Percentiles rank a stretch among this genome's conserved stretches.
phyloP scores from a whole-genome alignment of 92 coral and sea anemone genomes.

The Bergia sp. region DNA sequence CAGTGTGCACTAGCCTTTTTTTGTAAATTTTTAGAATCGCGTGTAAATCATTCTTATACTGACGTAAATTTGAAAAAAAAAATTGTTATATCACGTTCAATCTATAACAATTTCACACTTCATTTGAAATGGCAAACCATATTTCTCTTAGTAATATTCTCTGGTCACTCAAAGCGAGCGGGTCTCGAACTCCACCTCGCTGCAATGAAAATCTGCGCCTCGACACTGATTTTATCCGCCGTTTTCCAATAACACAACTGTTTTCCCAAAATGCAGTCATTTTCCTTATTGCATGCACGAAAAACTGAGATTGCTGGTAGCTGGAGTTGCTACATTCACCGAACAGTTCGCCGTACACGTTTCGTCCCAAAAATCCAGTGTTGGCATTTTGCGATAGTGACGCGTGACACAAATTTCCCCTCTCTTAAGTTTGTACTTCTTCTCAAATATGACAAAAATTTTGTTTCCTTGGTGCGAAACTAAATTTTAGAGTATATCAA shows the following conservation, averaged over 20 bases:
- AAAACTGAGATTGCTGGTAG: not conserved
- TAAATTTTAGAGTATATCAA: not conserved
- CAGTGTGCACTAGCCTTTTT: not conserved
- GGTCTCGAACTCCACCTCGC: not conserved
- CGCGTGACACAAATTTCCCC: conserved; percentile 4
- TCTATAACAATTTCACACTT: not conserved
- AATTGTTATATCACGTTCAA: not conserved
- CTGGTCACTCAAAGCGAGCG: not conserved
- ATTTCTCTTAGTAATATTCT: not conserved
- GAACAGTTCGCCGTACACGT: not conserved
- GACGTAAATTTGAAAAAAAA: not conserved
- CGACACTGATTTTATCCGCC: not conserved
- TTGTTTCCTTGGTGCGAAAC: not conserved
- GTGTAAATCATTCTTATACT: not conserved
- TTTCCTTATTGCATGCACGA: conserved; percentile 11
- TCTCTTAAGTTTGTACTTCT: not conserved
- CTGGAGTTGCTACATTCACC: not conserved
- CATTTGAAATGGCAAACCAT: not conserved
- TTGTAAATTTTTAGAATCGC: not conserved
- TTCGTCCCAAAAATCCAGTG: not conserved
- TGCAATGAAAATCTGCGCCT: conserved; percentile 20
- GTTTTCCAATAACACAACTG: not conserved
- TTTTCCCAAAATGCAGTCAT: not conserved
- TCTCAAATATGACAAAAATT: not conserved
- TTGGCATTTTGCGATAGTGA: not conserved